phyloP scores from a whole-genome alignment of 2,797 vertebrate species.

The Apodemus agrarius region DNA sequence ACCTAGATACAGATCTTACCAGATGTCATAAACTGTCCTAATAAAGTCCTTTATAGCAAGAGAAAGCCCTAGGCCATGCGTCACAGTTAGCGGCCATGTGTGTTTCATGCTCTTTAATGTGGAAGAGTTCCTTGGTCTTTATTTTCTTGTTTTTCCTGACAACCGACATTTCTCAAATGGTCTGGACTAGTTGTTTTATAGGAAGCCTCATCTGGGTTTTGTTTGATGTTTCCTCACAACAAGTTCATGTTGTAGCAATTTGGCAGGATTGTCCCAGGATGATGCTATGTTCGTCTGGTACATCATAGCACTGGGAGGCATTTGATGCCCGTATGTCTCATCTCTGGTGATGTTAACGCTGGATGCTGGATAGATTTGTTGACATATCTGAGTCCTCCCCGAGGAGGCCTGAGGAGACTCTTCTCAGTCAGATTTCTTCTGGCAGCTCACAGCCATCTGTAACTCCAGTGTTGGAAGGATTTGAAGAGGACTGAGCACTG shows the following conservation, averaged over 20 bases:
- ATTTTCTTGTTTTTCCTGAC: background rate
- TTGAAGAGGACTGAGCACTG: background rate
- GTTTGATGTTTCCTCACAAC: background rate
- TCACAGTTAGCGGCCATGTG: background rate
- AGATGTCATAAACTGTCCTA: conserved; percentile 43
- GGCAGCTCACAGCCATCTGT: background rate
- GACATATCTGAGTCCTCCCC: background rate
- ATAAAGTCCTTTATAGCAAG: conserved; percentile 24
- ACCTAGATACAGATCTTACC: conserved; percentile 18
- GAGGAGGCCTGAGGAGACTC: background rate
- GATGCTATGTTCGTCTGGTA: background rate
- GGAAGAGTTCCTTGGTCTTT: background rate
- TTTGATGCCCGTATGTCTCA: background rate
- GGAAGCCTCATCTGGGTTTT: background rate
- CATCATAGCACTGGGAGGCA: background rate
- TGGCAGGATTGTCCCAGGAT: background rate
- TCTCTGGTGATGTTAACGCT: background rate
- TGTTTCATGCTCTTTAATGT: background rate
- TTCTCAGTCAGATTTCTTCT: background rate
- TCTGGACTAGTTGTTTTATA: background rate
- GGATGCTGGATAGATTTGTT: background rate
- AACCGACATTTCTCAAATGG: background rate
- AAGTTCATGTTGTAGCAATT: background rate
- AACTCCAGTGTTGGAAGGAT: background rate
- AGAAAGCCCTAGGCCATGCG: background rate